These are phyloP conservation scores for Panulirus ornatus DNA, from an alignment of 1,140 invertebrate genomes.

Conservation along the genomic window DNA sequence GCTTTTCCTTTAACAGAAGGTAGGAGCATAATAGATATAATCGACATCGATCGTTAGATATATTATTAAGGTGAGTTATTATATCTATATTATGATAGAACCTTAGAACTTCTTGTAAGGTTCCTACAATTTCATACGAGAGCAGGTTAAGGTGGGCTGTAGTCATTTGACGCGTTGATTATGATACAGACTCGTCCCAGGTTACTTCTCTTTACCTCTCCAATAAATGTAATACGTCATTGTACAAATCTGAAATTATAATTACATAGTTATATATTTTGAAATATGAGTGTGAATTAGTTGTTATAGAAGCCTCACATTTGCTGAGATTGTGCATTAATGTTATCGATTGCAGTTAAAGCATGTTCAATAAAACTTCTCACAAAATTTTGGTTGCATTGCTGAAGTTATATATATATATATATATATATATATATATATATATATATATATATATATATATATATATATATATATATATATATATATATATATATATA, in stretches of 20 bases:
- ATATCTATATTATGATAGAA: no score
- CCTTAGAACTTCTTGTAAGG: background rate
- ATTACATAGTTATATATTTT: background rate
- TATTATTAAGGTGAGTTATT: no score
- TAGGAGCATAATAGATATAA: no score
- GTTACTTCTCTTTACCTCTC: background rate
- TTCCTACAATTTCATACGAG: background rate
- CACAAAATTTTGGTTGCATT: background rate
- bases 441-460: background rate
- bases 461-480: slow-evolving; percentile 8
- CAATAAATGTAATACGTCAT: background rate
- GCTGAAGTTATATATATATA: slow-evolving; percentile 2
- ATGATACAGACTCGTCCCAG: background rate
- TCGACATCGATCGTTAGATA: no score
- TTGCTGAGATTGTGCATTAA: background rate
- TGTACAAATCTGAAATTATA: background rate
- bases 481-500: background rate
- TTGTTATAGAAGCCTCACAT: background rate
- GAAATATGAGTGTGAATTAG: background rate
- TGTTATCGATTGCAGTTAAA: background rate
- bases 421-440: background rate
- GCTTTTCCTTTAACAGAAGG: no score
- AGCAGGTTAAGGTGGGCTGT: background rate
- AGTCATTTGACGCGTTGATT: background rate
- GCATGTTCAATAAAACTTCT: background rate